These are phyloP conservation scores for Chymomyza amoena DNA, from an alignment of 2,888 invertebrate genomes.

Conservation along the genomic window DNA sequence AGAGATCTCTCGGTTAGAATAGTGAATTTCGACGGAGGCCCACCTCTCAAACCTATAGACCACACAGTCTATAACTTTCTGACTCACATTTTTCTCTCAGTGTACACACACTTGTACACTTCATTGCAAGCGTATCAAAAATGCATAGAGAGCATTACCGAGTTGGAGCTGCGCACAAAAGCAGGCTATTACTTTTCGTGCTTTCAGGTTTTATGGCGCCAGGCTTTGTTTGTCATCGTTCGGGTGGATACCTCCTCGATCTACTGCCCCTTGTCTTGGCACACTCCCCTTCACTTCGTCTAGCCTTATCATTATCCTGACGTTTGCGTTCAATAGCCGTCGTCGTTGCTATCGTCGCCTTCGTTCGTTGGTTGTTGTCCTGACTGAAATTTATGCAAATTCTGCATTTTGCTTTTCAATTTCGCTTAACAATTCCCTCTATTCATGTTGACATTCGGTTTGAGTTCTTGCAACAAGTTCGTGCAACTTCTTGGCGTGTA, in stretches of 20 bases:
- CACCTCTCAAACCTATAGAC: no score
- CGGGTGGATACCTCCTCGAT: neutral
- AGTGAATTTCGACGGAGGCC: no score
- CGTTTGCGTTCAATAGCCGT: conserved; percentile 57
- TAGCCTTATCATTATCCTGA: conserved; percentile 44
- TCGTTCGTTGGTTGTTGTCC: neutral
- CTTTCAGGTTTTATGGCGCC: neutral
- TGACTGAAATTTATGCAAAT: conserved; percentile 67
- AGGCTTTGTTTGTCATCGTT: conserved; percentile 27
- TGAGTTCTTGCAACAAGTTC: conserved; percentile 48
- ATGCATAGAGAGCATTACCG: conserved; percentile 13
- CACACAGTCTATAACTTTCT: no score
- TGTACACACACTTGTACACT: neutral
- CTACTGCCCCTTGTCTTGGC: neutral
- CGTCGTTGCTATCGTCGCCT: conserved; percentile 13
- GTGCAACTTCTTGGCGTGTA: conserved; percentile 58
- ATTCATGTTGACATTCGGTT: neutral
- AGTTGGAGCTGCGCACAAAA: conserved; percentile 36
- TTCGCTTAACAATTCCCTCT: conserved; percentile 47
- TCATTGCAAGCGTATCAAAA: conserved; percentile 24
- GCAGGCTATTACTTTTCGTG: conserved; percentile 29
- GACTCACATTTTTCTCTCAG: no score
- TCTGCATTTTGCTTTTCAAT: conserved; percentile 68
- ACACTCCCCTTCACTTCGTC: neutral
- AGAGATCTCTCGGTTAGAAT: no score